Evolutionary conservation across 2,888 invertebrate species (phyloP), one percentile per base, ranked within the genome.

Genomic region (Calliopum simillimum): DNA sequence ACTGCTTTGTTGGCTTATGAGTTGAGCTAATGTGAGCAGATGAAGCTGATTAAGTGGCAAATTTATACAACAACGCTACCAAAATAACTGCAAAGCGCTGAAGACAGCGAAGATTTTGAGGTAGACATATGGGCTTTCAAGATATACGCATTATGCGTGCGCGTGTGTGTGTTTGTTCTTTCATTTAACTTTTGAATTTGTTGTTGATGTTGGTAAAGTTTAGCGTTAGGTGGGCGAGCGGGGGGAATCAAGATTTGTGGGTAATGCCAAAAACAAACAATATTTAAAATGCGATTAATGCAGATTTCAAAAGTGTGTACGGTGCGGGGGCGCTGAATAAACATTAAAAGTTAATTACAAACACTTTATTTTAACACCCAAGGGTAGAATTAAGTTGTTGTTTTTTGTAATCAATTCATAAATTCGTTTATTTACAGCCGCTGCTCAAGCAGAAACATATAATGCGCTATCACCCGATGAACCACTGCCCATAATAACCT

Each of bases 401-500:
- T n/a, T n/a, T n/a, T n/a, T n/a, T n/a, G n/a, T n/a, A n/a, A n/a
- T n/a, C n/a, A n/a, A n/a, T n/a, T n/a, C n/a, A n/a, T n/a, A n/a
- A n/a, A n/a, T n/a, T n/a, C n/a, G n/a, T n/a, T n/a, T n/a, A 21
- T 23, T 55, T 21, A 13, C 55, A 55, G 62, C 44, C 11, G 46
- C 16, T 25, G 16, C 63, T 13, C 23, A 69, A 46, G 63, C 56
- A 33, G 63, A 63, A 1, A 47, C 63, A 2, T 63, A 43, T 14
- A 58, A 69, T 64, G 69, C 69, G 6, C n/a, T 71, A 55, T 69
- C 69, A 12, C 14, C 59, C 2, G 21, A 55, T 13, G 74, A 75
- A 70, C 69, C 25, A 6, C 73, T 78, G 11, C 62, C 69, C 51
- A 71, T 77, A 12, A 62, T 79, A 47, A 77, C 81, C 68, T 81